phyloP scores from a whole-genome alignment of 2,797 vertebrate species.

The Threskiornis aethiopicus region DNA sequence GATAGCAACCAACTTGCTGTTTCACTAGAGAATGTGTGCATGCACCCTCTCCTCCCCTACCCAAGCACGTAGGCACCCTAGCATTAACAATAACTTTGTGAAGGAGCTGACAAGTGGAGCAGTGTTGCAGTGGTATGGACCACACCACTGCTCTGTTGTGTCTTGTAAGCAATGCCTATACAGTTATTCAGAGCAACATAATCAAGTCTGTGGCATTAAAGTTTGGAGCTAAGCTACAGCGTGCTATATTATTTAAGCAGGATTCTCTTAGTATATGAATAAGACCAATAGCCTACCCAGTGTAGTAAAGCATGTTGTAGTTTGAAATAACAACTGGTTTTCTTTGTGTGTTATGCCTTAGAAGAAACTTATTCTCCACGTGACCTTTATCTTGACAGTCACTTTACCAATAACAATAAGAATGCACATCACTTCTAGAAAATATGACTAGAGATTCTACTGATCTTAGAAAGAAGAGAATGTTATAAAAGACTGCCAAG shows the following conservation, averaged over 20 bases:
- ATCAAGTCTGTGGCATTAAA: background rate
- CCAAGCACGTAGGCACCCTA: background rate
- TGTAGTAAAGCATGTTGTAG: background rate
- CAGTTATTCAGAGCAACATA: background rate
- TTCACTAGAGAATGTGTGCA: background rate
- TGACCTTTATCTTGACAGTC: background rate
- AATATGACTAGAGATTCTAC: background rate
- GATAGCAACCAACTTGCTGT: background rate
- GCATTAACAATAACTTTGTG: background rate
- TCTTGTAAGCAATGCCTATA: background rate
- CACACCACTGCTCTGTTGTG: background rate
- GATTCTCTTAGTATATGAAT: background rate
- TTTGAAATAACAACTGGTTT: background rate
- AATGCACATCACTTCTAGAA: background rate
- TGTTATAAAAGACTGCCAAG: background rate
- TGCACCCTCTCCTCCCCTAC: no score
- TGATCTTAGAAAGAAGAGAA: background rate
- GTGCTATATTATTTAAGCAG: background rate
- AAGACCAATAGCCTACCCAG: background rate
- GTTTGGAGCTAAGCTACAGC: background rate
- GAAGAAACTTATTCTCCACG: background rate
- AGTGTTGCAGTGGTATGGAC: background rate
- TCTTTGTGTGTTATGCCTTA: background rate
- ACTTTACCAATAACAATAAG: background rate
- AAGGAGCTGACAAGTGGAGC: background rate